These are phyloP conservation scores for Achatina immaculata DNA, from an alignment of 1,140 invertebrate genomes.

Conservation along the genomic window DNA sequence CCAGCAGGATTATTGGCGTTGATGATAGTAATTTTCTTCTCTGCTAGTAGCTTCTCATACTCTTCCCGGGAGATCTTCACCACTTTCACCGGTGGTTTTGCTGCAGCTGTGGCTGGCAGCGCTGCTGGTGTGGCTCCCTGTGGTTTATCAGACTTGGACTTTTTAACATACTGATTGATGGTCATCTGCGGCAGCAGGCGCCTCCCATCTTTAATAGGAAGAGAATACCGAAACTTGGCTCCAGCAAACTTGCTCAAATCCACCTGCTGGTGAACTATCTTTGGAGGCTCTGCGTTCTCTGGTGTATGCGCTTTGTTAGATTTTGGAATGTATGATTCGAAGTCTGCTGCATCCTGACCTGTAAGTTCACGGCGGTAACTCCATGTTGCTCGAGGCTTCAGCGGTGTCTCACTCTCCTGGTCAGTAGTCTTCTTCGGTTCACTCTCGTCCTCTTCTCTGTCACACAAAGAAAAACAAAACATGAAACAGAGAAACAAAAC, in stretches of 20 bases:
- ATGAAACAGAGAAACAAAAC: too few relatives aligned
- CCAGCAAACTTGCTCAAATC: constrained; percentile 33
- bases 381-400: constrained; percentile 38
- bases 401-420: not conserved
- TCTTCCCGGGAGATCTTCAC: constrained; percentile 44
- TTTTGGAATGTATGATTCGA: constrained; percentile 35
- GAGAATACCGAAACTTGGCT: constrained; percentile 29
- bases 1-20: constrained; percentile 31
- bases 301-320: not conserved
- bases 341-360: not conserved
- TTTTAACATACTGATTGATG: constrained; percentile 33
- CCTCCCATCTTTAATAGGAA: not conserved
- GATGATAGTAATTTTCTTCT: constrained; percentile 45
- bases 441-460: not conserved
- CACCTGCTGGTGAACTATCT: not conserved
- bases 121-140: not conserved
- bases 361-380: constrained; percentile 42
- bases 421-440: not conserved
- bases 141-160: not conserved
- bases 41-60: constrained; percentile 41
- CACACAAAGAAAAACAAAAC: not conserved
- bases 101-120: not conserved
- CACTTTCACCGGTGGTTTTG: constrained; percentile 27
- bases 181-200: not conserved
- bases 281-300: not conserved